Base-by-base conservation (phyloP, 1,140 invertebrate genomes). In the Dermatophagoides farinae region DNA sequence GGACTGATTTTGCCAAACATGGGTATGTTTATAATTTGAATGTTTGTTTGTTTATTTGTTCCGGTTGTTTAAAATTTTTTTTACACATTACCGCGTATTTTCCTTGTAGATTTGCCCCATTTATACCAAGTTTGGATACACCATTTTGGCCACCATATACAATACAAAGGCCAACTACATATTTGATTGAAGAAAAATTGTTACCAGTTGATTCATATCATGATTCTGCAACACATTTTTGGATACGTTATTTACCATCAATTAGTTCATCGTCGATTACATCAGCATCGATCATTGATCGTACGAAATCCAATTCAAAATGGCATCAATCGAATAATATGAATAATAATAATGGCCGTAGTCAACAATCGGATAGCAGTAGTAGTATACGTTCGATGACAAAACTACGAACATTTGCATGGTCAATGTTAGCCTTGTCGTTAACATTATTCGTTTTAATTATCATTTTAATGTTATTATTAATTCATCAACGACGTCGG, bases 1-100 rank as follows among this genome's bases (percentile, higher is more conserved):
- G 66, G 66, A 67, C 66, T 9, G 66, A 67, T 61, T 67, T 67
- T 37, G 62, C 62, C 38, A 64, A 64, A 51, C 61, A 63, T 38
- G 66, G 66, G 60, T 63, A 40, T 57, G 61, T 62, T 9, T 8
- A n/a, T n/a, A 31, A 14, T 43, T 51, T 14, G n/a, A 55, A 46
- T 11, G 14, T 37, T 54, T 31, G 8, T 20, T 16, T 49, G 25
- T 47, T 22, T 8, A 46, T 43, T 46, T n/a, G 20, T 12, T 39
- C 6, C 22, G 50, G 23, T 38, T 39, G 16, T 23, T 46, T 43
- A n/a, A 20, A 39, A 43, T 14, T 16, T 22, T 46, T 40, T 40
- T 4, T 37, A 11, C 50, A 5, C 1, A 40, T 55, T 40, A 22
- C 39, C 16, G 31, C 2, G 31, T 31, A 31, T 31, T 11, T 50